phyloP scores from a whole-genome alignment of 2,113 vertebrate genomes.

The Protobothrops flavoviridis region DNA sequence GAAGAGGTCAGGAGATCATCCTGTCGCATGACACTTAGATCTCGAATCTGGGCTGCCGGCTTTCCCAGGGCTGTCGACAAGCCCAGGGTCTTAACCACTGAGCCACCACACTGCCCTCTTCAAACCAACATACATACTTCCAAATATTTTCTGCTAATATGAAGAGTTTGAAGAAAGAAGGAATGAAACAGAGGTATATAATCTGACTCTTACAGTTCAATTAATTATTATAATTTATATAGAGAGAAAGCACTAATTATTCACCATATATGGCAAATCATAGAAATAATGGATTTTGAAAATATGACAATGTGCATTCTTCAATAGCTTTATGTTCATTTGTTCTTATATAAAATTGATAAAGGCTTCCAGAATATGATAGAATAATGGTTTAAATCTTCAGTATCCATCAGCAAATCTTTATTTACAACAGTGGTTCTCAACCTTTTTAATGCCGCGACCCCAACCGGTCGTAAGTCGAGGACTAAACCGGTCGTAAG shows the following conservation, averaged over 20 bases:
- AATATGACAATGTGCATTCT: slow-evolving; percentile 31
- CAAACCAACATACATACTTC: not conserved
- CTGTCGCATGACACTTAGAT: not conserved
- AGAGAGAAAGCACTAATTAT: not conserved
- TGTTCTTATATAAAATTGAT: slow-evolving; percentile 23
- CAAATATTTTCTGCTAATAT: not conserved
- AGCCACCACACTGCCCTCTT: not conserved
- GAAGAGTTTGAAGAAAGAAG: not conserved
- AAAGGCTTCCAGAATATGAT: slow-evolving; percentile 12
- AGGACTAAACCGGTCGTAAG: no score
- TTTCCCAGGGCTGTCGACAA: not conserved
- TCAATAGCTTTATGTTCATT: slow-evolving; percentile 27
- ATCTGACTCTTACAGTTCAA: no score
- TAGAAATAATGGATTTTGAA: slow-evolving; percentile 15
- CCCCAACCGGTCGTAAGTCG: no score
- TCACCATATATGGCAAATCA: slow-evolving; percentile 36
- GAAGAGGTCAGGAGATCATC: not conserved
- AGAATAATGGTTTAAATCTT: not conserved
- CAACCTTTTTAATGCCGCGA: no score
- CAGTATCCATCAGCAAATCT: not conserved
- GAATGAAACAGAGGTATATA: not conserved
- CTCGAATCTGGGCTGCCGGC: not conserved
- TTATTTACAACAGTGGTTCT: no score
- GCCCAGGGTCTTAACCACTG: not conserved
- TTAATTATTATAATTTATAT: no score